phyloP scores from a whole-genome alignment of 2,888 invertebrate species.

The Apamea sordens region DNA sequence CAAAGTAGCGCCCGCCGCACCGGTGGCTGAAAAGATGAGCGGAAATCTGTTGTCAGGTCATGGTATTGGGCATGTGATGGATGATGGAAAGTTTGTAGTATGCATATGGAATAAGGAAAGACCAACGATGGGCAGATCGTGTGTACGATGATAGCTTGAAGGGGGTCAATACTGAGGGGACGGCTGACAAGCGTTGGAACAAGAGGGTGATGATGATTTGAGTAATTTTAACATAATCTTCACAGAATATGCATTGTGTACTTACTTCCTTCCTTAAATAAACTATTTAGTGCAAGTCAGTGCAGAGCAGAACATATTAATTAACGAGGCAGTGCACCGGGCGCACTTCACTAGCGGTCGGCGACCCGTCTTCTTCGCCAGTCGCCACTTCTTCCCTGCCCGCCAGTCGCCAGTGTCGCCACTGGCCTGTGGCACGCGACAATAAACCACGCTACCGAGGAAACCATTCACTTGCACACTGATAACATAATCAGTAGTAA shows the following conservation, averaged over 20 bases:
- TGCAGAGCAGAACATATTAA: constrained; percentile 42
- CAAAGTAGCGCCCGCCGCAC: background rate
- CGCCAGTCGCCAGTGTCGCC: constrained; percentile 41
- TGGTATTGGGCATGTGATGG: background rate
- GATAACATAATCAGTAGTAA: constrained; percentile 41
- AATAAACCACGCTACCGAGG: constrained; percentile 17
- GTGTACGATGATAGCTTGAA: background rate
- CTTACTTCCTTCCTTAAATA: background rate
- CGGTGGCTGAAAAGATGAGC: background rate
- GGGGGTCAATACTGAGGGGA: background rate
- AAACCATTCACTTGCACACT: constrained; percentile 38
- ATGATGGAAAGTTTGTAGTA: constrained; percentile 7
- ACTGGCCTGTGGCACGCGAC: constrained; percentile 32
- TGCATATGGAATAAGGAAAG: background rate
- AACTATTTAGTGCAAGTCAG: constrained; percentile 10
- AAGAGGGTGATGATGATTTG: background rate
- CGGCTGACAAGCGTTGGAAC: background rate
- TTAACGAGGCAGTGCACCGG: constrained; percentile 30
- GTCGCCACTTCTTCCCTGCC: background rate
- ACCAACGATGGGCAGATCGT: background rate
- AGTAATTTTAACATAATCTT: background rate
- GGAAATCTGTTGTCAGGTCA: background rate
- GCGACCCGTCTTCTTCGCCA: constrained; percentile 25
- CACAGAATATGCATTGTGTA: background rate
- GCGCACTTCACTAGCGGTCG: constrained; percentile 31